Conservation (phyloP, 2,113 vertebrate genomes). For the Hypanus sabinus region DNA sequence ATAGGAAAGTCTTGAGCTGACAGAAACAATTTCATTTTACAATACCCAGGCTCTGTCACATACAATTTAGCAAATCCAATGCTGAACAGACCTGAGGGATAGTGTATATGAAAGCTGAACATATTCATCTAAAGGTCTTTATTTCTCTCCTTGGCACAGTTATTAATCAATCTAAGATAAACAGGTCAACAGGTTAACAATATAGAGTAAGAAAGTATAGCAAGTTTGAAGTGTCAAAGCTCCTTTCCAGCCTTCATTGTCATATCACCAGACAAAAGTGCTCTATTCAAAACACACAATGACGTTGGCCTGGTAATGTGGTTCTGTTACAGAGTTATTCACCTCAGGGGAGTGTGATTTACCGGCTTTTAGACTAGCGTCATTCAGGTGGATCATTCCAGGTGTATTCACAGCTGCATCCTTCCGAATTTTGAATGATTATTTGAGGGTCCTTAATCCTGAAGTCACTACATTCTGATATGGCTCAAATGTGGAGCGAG, state of each 20-base stretch:
- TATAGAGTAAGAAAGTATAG: neutral
- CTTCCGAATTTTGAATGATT: too few relatives aligned
- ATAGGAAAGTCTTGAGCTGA: neutral
- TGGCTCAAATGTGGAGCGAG: too few relatives aligned
- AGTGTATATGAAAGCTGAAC: too few relatives aligned
- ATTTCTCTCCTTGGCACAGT: neutral
- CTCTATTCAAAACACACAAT: neutral
- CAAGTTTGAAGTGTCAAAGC: neutral
- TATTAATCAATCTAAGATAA: neutral
- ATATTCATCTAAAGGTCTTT: too few relatives aligned
- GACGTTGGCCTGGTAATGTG: neutral
- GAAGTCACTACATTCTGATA: too few relatives aligned
- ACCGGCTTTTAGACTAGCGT: too few relatives aligned
- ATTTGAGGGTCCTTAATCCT: too few relatives aligned
- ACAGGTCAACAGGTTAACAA: neutral
- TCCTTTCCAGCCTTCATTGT: neutral
- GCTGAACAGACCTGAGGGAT: neutral
- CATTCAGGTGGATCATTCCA: too few relatives aligned
- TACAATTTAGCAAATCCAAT: neutral
- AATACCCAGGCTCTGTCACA: neutral
- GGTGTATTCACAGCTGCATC: too few relatives aligned
- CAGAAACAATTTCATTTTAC: neutral
- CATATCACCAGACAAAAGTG: neutral
- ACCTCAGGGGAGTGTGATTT: too few relatives aligned
- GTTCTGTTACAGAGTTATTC: neutral